A percentile compares a stretch with the other conserved stretches of the same genome.
Conservation (phyloP, 23 tunicate genomes). For the Diplosoma virens region DNA sequence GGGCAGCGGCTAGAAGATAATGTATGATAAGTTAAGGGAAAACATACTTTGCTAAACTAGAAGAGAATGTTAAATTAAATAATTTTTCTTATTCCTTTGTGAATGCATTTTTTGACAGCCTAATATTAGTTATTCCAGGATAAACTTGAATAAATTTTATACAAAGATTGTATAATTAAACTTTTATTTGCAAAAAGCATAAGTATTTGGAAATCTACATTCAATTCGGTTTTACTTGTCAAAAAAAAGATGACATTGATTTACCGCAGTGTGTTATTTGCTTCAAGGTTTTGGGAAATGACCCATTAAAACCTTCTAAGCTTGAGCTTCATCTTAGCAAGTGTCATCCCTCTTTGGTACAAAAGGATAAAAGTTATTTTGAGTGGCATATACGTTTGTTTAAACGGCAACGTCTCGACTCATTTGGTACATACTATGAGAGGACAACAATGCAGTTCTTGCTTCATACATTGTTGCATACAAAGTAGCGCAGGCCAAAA, state of each 20-base stretch:
- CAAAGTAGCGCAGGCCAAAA: conserved; percentile 2
- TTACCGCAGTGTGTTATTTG: conserved; percentile 6
- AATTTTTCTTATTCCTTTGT: background rate
- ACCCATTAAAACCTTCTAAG: conserved; percentile 2
- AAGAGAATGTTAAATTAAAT: background rate
- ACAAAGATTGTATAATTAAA: background rate
- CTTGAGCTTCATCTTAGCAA: background rate
- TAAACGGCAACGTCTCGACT: background rate
- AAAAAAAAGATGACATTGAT: conserved; percentile 5
- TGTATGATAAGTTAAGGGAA: background rate
- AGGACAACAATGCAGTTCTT: conserved; percentile 1
- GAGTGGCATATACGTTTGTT: conserved; percentile 1
- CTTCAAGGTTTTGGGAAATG: conserved; percentile 16
- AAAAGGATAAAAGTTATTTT: conserved; percentile 1
- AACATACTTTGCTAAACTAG: background rate
- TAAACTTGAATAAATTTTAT: background rate
- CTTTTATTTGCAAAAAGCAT: background rate
- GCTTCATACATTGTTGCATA: conserved; percentile 6
- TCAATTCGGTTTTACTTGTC: conserved; percentile 5
- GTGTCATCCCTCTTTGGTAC: background rate
- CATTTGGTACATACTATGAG: conserved; percentile 16
- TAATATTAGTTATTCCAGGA: background rate
- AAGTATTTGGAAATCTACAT: background rate
- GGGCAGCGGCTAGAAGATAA: background rate
- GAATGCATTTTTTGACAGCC: conserved; percentile 2